Evolutionary conservation across 2,888 invertebrate species (phyloP), one percentile per base, ranked within the genome.

Genomic region (Athetis lepigone): DNA sequence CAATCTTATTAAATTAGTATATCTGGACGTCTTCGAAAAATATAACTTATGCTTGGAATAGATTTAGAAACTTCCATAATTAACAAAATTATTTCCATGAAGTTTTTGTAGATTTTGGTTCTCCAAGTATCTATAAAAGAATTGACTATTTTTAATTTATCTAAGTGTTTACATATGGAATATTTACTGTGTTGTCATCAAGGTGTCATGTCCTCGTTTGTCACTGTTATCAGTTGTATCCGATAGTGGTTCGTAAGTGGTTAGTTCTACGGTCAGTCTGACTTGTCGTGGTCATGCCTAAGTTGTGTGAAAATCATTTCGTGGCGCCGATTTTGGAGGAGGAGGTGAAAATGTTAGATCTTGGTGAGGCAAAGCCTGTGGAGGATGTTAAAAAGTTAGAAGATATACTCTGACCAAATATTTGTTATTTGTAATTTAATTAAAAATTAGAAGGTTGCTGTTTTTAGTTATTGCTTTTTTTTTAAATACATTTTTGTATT

Each of bases 281-380:
- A 4, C 37, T 16, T 29, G 18, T 36, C 19, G 16, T 46, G 5
- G 8, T 2, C n/a, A 71, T 57, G 72, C 23, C 49, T 4, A 63
- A 39, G 19, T 37, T 70, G 1, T 46, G 51, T 50, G 49, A 37
- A 0, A 70, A 23, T 39, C 49, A 70, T 59, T 0, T 57, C 1
- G 77, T 70, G 56, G 77, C 63, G 52, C 57, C 56, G 0, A 71
- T 71, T 18, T 42, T 63, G 1, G 77, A 76, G 4, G 71, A 71
- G 5, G 45, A 46, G 1, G 2, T 71, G 0, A 63, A 62, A 7
- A 71, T 54, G 6, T 46, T 71, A 49, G 33, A 76, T 33, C 16
- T 62, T 0, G 16, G 6, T 7, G 56, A 62, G 75, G 75, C 61
- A 56, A 56, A n/a, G n/a, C n/a, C n/a, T n/a, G n/a, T n/a, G n/a